Evolutionary conservation across 2,113 vertebrate genomes (phyloP).

Genomic region (Rafetus swinhoei): DNA sequence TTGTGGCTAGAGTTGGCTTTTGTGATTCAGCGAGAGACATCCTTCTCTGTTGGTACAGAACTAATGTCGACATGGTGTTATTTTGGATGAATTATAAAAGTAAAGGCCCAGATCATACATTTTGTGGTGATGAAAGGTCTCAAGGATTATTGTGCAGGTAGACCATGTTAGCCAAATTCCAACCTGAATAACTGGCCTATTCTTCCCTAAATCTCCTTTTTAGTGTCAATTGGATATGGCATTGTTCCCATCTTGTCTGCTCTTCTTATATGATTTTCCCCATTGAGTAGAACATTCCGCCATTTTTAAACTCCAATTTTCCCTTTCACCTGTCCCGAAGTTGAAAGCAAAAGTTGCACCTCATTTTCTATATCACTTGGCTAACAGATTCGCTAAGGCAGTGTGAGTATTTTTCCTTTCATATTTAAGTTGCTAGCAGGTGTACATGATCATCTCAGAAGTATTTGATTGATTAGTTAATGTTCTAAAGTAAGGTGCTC

Average conservation of each 20-base stretch:
- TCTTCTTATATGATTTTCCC: constrained; percentile 61
- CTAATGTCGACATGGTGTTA: background rate
- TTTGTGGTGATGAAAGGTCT: constrained; percentile 32
- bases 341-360: background rate
- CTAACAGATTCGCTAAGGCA: constrained; percentile 40
- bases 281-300: constrained; percentile 65
- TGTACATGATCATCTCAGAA: constrained; percentile 70
- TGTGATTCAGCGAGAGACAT: background rate
- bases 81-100: constrained; percentile 25
- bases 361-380: constrained; percentile 58
- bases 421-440: background rate
- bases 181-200: background rate
- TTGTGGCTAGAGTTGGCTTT: background rate
- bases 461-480: constrained; percentile 69
- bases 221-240: constrained; percentile 55
- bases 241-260: constrained; percentile 30
- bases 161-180: background rate
- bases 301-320: constrained; percentile 32
- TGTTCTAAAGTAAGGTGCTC: constrained; percentile 59
- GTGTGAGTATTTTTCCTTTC: constrained; percentile 60
- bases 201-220: constrained; percentile 54
- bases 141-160: constrained; percentile 33
- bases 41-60: background rate
- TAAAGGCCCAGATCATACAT: background rate
- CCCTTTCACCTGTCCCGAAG: constrained; percentile 45